Evolutionary conservation across 2,888 invertebrate species (phyloP).

Genomic region (Acrocyrtus sp.): DNA sequence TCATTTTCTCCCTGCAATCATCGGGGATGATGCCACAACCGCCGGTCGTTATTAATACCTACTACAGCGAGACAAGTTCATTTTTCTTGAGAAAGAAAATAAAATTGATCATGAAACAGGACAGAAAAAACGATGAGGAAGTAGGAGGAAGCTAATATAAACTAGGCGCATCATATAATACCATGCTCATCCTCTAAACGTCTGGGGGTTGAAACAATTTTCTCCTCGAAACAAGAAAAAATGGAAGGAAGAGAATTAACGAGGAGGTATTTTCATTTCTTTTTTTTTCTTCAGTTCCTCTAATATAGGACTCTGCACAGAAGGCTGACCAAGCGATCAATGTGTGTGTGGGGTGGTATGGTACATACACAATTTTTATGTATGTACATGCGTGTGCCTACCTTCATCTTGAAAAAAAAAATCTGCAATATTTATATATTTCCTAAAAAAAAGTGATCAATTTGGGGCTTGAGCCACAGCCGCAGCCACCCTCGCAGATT

Average conservation of each 20-base stretch:
- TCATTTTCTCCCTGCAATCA: not conserved
- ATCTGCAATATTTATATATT: slow-evolving; percentile 4
- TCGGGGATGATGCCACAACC: not conserved
- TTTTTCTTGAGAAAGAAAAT: not conserved
- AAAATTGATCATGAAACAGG: not conserved
- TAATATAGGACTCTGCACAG: slow-evolving; percentile 48
- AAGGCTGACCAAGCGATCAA: slow-evolving; percentile 49
- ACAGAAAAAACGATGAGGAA: slow-evolving; percentile 21
- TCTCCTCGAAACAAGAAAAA: slow-evolving; percentile 19
- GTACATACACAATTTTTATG: slow-evolving; percentile 16
- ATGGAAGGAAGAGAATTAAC: not conserved
- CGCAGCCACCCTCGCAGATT: slow-evolving; percentile 34
- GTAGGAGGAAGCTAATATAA: slow-evolving; percentile 12
- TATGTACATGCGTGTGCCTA: slow-evolving; percentile 39
- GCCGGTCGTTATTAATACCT: not conserved
- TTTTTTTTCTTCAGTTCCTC: slow-evolving; percentile 5
- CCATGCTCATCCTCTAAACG: not conserved
- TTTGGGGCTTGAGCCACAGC: slow-evolving; percentile 16
- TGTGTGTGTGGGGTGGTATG: slow-evolving; percentile 12
- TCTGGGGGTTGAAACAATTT: slow-evolving; percentile 26
- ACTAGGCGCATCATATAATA: not conserved
- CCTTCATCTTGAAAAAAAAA: slow-evolving; percentile 5
- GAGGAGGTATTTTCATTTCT: not conserved
- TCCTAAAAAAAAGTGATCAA: slow-evolving; percentile 33
- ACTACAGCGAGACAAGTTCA: not conserved